Conservation (phyloP, 30 jellyfish, hydroid and myxozoan species). For the Pelagia noctiluca region DNA sequence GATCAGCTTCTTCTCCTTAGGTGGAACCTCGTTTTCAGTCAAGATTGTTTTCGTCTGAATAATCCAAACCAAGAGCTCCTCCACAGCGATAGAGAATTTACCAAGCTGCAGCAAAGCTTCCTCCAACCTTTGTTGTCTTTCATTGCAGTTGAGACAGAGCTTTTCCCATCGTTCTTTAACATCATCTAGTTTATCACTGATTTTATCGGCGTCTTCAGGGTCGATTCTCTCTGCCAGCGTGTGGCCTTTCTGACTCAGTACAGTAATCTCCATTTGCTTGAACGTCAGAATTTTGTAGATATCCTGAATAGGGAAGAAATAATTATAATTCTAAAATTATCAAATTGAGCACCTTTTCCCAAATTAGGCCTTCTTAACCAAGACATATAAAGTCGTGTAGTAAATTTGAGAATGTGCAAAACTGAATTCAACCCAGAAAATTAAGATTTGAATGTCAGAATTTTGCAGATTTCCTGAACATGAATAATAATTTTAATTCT, state of each 20-base stretch:
- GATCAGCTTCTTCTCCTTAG: constrained; percentile 86
- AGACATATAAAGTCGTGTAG: too few relatives aligned
- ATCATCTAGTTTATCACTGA: constrained; percentile 70
- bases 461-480: too few relatives aligned
- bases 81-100: constrained; percentile 89
- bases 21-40: constrained; percentile 73
- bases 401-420: too few relatives aligned
- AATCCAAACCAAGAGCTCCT: constrained; percentile 91
- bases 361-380: too few relatives aligned
- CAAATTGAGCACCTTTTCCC: too few relatives aligned
- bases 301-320: constrained; percentile 28
- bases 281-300: constrained; percentile 71
- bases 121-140: constrained; percentile 84
- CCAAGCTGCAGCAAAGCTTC: constrained; percentile 93
- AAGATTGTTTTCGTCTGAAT: constrained; percentile 74
- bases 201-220: constrained; percentile 82
- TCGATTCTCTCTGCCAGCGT: constrained; percentile 78
- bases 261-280: constrained; percentile 83
- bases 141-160: constrained; percentile 68
- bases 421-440: too few relatives aligned
- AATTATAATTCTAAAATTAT: background rate
- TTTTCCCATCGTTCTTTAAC: constrained; percentile 90
- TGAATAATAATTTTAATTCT: too few relatives aligned
- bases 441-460: too few relatives aligned
- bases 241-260: constrained; percentile 86